These are phyloP conservation scores for Tachysurus fulvidraco DNA, from an alignment of 2,113 vertebrate species.

Conservation along the genomic window DNA sequence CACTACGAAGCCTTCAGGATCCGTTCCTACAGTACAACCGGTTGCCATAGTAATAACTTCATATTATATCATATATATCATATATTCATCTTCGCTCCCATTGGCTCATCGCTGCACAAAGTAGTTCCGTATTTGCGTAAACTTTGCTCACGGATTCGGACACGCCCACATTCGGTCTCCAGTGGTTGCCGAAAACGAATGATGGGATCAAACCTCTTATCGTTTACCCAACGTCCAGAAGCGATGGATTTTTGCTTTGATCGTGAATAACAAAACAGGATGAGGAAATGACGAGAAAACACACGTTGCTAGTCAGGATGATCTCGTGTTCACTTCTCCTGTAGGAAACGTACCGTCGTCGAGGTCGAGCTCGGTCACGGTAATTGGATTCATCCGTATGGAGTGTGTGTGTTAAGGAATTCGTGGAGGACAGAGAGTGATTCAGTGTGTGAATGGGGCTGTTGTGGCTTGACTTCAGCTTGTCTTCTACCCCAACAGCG, in stretches of 20 bases:
- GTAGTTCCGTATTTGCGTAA: no score
- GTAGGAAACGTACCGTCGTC: background rate
- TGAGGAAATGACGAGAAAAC: background rate
- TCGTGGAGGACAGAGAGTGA: constrained; percentile 49
- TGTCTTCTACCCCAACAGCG: background rate
- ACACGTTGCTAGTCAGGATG: background rate
- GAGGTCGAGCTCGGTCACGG: constrained; percentile 2
- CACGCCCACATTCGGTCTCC: no score
- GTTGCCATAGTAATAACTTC: no score
- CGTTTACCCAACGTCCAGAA: no score
- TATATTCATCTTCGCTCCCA: no score
- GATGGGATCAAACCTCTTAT: no score
- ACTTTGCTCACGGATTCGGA: no score
- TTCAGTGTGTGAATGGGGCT: constrained; percentile 46
- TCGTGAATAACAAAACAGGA: background rate
- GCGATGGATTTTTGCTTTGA: background rate
- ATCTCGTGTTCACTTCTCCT: background rate
- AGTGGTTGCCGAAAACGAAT: no score
- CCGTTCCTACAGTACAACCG: no score
- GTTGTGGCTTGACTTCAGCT: constrained; percentile 40
- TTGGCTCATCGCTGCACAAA: no score
- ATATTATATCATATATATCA: no score
- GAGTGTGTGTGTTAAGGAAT: constrained; percentile 51
- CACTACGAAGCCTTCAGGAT: no score
- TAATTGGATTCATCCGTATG: constrained; percentile 44